These are phyloP conservation scores for Emmelina monodactyla DNA, from an alignment of 2,888 invertebrate species.

Conservation along the genomic window DNA sequence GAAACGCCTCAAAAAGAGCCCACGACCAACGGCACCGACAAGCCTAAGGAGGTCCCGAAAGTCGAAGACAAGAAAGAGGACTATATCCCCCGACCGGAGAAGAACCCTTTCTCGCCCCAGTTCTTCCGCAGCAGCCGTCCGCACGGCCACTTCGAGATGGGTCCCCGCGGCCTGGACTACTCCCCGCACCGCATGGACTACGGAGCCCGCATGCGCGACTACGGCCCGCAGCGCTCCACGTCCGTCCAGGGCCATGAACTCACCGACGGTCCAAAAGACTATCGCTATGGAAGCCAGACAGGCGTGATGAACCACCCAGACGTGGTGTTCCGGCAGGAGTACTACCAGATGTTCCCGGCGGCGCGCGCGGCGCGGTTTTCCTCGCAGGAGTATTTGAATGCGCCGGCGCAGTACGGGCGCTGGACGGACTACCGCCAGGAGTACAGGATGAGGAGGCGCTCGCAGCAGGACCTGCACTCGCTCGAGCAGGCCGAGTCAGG, in stretches of 20 bases:
- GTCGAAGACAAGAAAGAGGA: constrained; percentile 4
- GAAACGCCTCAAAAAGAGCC: constrained; percentile 38
- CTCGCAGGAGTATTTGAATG: constrained; percentile 58
- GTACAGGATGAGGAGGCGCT: constrained; percentile 51
- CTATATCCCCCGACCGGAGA: constrained; percentile 26
- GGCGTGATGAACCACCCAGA: constrained; percentile 50
- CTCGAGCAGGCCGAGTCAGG: constrained; percentile 56
- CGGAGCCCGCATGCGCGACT: constrained; percentile 45
- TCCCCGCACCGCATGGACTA: constrained; percentile 57
- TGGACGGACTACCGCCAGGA: constrained; percentile 54
- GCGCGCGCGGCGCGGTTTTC: constrained; percentile 53
- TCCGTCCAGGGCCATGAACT: constrained; percentile 59
- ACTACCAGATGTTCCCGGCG: constrained; percentile 49
- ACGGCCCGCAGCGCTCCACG: constrained; percentile 51
- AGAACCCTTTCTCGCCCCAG: constrained; percentile 53
- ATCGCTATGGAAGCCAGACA: constrained; percentile 51
- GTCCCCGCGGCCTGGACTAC: constrained; percentile 53
- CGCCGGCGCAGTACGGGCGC: constrained; percentile 45
- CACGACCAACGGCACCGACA: constrained; percentile 28
- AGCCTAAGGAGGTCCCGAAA: constrained; percentile 15
- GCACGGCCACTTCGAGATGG: constrained; percentile 60
- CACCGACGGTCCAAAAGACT: constrained; percentile 46
- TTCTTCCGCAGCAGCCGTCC: constrained; percentile 39
- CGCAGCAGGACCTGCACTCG: constrained; percentile 57
- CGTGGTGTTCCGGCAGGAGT: constrained; percentile 53